phyloP scores from a whole-genome alignment of 2,888 invertebrate genomes.

The Nycteola revayana region DNA sequence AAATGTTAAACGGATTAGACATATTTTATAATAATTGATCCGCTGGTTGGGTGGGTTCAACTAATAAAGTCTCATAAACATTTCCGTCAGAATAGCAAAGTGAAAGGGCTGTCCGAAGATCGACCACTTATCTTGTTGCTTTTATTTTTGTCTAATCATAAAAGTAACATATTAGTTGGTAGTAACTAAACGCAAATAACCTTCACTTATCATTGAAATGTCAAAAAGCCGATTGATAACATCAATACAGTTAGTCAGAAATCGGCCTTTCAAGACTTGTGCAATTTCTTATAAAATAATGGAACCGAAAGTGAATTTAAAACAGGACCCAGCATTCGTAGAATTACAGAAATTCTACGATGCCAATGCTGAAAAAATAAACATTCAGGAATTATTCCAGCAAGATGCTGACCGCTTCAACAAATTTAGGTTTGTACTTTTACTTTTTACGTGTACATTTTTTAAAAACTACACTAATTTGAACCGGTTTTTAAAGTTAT shows the following conservation, averaged over 20 bases:
- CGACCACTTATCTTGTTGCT: no score
- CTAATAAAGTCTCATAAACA: no score
- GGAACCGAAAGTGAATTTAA: constrained; percentile 70
- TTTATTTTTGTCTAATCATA: no score
- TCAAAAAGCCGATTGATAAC: constrained; percentile 72
- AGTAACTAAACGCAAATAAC: constrained; percentile 62
- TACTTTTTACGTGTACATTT: constrained; percentile 15
- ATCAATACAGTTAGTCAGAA: constrained; percentile 44
- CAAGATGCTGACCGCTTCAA: constrained; percentile 91
- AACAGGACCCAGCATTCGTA: constrained; percentile 86
- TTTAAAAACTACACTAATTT: constrained; percentile 1
- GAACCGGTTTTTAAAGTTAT: constrained; percentile 9
- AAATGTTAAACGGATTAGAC: no score
- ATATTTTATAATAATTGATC: no score
- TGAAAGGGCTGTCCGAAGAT: no score
- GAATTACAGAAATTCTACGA: constrained; percentile 89
- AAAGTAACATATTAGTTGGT: no score
- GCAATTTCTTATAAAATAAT: constrained; percentile 51
- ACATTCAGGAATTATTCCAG: constrained; percentile 91
- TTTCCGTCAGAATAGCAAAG: no score
- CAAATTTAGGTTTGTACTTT: constrained; percentile 89
- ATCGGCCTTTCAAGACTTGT: constrained; percentile 37
- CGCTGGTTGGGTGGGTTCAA: no score
- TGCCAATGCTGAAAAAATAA: constrained; percentile 86
- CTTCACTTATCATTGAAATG: constrained; percentile 77